Evolutionary conservation across 2,888 invertebrate genomes (phyloP).

Genomic region (Lasioglossum pauxillum): DNA sequence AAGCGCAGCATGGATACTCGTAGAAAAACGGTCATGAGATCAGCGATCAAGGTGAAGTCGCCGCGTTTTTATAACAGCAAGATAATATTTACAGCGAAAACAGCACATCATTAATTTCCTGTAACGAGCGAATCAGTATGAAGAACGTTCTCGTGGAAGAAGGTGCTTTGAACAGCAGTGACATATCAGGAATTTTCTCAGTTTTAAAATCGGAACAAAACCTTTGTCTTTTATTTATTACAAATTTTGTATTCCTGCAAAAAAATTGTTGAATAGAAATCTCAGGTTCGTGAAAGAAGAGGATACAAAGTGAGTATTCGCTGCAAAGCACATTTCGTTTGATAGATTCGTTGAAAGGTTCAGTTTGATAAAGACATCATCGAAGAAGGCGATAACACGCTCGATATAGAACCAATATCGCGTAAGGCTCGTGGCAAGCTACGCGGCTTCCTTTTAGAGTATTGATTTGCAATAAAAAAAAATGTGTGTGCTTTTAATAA

Average conservation of each 20-base stretch:
- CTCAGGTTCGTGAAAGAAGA: neutral
- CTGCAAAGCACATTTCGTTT: neutral
- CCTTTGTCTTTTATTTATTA: neutral
- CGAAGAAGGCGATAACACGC: neutral
- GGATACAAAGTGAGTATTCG: neutral
- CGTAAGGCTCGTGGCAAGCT: conserved; percentile 19
- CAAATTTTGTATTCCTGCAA: neutral
- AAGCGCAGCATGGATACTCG: neutral
- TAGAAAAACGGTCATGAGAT: conserved; percentile 22
- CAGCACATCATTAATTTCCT: neutral
- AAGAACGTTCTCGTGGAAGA: conserved; percentile 2
- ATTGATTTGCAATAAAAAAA: conserved; percentile 59
- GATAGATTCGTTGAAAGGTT: neutral
- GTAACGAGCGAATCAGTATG: conserved; percentile 7
- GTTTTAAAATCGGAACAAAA: neutral
- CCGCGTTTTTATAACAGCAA: neutral
- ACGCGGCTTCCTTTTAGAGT: conserved; percentile 27
- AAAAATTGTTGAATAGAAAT: neutral
- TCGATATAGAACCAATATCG: conserved; percentile 8
- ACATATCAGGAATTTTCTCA: neutral
- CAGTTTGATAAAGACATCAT: neutral
- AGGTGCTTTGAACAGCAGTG: neutral
- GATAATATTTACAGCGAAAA: conserved; percentile 1
- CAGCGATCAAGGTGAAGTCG: conserved; percentile 60
- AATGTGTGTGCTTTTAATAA: conserved; percentile 46